Percentiles rank a stretch among this genome's conserved stretches.
These are phyloP conservation scores for Scolopax bukidnonensis DNA, from an alignment of 2,797 vertebrate species.

Conservation along the genomic window DNA sequence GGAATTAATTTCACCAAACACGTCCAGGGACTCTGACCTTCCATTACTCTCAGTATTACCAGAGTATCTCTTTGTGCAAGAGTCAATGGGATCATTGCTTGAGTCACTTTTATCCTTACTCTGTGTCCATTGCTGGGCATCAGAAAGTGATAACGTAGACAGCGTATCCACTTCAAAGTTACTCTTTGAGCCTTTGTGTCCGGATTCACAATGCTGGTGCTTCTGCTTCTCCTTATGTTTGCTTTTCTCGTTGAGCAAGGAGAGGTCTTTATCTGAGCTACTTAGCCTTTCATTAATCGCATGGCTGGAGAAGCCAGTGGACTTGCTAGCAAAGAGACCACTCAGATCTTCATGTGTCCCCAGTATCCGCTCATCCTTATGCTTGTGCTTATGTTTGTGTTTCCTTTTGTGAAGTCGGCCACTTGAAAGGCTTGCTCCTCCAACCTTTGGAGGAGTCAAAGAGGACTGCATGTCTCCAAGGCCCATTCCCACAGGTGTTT, in stretches of 20 bases:
- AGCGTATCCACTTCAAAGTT: slow-evolving; percentile 91
- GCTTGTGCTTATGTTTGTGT: slow-evolving; percentile 99
- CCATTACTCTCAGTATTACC: slow-evolving; percentile 70
- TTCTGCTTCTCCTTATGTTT: slow-evolving; percentile 94
- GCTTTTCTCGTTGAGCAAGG: slow-evolving; percentile 77
- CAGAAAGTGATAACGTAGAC: slow-evolving; percentile 88
- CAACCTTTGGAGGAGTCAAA: slow-evolving; percentile 79
- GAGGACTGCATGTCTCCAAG: slow-evolving; percentile 81
- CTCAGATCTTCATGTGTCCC: slow-evolving; percentile 90
- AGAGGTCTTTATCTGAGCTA: slow-evolving; percentile 83
- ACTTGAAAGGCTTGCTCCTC: slow-evolving; percentile 82
- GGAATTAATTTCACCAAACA: slow-evolving; percentile 86
- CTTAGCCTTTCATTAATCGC: slow-evolving; percentile 81
- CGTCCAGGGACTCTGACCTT: slow-evolving; percentile 80
- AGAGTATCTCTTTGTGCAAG: slow-evolving; percentile 88
- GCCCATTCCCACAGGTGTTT: slow-evolving; percentile 81
- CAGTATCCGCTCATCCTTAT: slow-evolving; percentile 93
- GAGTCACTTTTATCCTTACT: slow-evolving; percentile 88
- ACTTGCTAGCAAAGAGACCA: slow-evolving; percentile 92
- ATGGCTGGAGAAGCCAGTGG: slow-evolving; percentile 86
- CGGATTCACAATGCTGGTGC: slow-evolving; percentile 80
- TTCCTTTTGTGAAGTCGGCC: slow-evolving; percentile 95
- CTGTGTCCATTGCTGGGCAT: slow-evolving; percentile 88
- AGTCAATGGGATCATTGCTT: slow-evolving; percentile 85
- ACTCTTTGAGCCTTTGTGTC: slow-evolving; percentile 83